Evolutionary conservation across 2,797 vertebrate species (phyloP), one percentile per base, ranked within the genome.

Genomic region (Molossus molossus): DNA sequence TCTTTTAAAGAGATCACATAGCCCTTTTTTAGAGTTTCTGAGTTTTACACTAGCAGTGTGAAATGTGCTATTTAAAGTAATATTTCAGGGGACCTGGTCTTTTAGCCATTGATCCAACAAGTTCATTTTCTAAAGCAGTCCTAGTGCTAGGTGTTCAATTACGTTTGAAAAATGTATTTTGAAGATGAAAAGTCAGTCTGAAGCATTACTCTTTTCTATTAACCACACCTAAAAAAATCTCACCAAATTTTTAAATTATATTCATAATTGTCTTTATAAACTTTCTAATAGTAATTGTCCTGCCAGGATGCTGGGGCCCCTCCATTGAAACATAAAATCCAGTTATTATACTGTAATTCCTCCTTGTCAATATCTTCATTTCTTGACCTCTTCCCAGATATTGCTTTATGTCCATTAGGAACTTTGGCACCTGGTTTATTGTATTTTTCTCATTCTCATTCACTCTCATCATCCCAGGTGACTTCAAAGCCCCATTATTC

Each of bases 171-270:
- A 77, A 15, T 55, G 1, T 91, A 13, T 20, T 77, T 75, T 86
- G 76, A 86, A 92, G 69, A 72, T 33, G 29, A 53, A 94, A 95
- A 60, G 14, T 82, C 58, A 80, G 33, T 69, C n/a, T 81, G 33
- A 76, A 82, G 50, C 53, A 57, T 9, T 93, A 11, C 27, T 75
- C 48, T 75, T 90, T 72, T 80, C 58, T 3, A 64, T 57, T 72
- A 90, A 75, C 9, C 76, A 77, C 1, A 85, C 15, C 37, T 60
- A 60, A 72, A 3, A 67, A 79, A 7, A 60, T 37, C 7, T 87
- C 48, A 58, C 11, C 20, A 64, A 29, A 45, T 45, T 18, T 17
- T 33, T 85, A 84, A 53, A 58, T 83, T 90, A 84, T 76, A 62
- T 65, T 86, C 40, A 80, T 15, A 67, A 27, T 3, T 65, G 1